Evolutionary conservation across 2,888 invertebrate species (phyloP).

Genomic region (Epiblema foenella): DNA sequence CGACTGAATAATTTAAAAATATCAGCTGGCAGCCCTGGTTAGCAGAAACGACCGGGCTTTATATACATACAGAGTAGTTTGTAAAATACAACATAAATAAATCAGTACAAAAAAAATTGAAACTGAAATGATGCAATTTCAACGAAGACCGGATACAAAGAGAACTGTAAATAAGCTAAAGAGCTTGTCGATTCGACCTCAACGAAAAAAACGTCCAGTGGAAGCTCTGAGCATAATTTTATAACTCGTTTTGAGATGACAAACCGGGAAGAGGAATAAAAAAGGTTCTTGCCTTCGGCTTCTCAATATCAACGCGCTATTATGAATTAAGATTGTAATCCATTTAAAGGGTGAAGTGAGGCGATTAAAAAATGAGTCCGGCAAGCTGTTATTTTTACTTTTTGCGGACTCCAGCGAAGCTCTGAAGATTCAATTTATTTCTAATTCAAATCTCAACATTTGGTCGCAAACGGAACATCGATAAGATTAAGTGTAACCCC

Average conservation of each 20-base stretch:
- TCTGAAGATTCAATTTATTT: background rate
- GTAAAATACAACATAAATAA: background rate
- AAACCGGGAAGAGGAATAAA: conserved; percentile 3
- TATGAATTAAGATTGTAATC: conserved; percentile 38
- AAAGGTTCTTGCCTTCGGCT: conserved; percentile 16
- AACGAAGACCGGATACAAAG: background rate
- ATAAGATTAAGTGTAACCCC: too few species aligned
- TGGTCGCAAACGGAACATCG: too few species aligned
- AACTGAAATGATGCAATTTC: background rate
- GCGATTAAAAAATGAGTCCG: conserved; percentile 21
- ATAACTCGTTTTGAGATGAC: conserved; percentile 27
- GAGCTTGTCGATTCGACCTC: conserved; percentile 11
- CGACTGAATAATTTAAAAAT: too few species aligned
- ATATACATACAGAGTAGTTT: too few species aligned
- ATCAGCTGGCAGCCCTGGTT: too few species aligned
- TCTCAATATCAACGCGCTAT: conserved; percentile 33
- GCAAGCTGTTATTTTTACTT: conserved; percentile 22
- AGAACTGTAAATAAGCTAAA: conserved; percentile 10
- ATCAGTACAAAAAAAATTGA: background rate
- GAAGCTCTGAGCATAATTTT: conserved; percentile 22
- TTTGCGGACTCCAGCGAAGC: background rate
- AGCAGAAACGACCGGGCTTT: too few species aligned
- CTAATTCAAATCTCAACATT: too few species aligned
- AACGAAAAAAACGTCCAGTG: conserved; percentile 8
- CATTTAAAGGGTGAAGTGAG: conserved; percentile 31